A percentile compares a stretch with the other conserved stretches of the same genome.
phyloP scores from a whole-genome alignment of 1,140 invertebrate genomes.

The Heliconius congener region DNA sequence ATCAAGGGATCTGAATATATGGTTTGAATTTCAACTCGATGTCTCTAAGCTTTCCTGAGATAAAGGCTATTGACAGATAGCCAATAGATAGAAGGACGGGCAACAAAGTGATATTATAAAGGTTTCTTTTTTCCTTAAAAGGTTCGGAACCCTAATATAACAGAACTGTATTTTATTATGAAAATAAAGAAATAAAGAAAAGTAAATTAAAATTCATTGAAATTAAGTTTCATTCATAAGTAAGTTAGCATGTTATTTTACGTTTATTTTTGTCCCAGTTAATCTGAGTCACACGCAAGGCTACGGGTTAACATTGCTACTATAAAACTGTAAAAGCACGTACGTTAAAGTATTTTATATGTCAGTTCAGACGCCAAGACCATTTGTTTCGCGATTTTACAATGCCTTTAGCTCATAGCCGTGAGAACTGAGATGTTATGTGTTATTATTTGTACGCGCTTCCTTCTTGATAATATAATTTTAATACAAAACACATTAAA shows the following conservation, averaged over 20 bases:
- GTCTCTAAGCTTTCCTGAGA: too few species aligned
- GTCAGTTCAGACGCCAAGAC: conserved; percentile 10
- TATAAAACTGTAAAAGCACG: conserved; percentile 11
- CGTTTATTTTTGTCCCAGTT: conserved; percentile 10
- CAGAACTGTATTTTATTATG: too few species aligned
- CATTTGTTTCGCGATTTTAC: conserved; percentile 2
- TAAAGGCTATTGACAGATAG: too few species aligned
- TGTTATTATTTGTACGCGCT: not conserved
- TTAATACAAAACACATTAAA: conserved; percentile 5
- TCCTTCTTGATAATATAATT: not conserved
- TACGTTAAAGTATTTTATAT: conserved; percentile 1
- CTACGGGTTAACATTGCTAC: conserved; percentile 4
- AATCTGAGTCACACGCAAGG: conserved; percentile 14
- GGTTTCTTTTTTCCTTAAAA: too few species aligned
- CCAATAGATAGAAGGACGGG: too few species aligned
- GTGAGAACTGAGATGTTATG: conserved; percentile 7
- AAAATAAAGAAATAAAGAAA: too few species aligned
- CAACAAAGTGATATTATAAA: too few species aligned
- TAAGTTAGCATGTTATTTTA: not conserved
- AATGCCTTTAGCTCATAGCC: conserved; percentile 11
- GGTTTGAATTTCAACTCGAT: too few species aligned
- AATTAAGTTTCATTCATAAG: not conserved
- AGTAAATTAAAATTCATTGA: not conserved
- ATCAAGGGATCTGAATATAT: too few species aligned
- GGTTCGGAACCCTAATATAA: too few species aligned